Conservation (phyloP, 2,113 vertebrate species). For the Hippoglossus stenolepis region DNA sequence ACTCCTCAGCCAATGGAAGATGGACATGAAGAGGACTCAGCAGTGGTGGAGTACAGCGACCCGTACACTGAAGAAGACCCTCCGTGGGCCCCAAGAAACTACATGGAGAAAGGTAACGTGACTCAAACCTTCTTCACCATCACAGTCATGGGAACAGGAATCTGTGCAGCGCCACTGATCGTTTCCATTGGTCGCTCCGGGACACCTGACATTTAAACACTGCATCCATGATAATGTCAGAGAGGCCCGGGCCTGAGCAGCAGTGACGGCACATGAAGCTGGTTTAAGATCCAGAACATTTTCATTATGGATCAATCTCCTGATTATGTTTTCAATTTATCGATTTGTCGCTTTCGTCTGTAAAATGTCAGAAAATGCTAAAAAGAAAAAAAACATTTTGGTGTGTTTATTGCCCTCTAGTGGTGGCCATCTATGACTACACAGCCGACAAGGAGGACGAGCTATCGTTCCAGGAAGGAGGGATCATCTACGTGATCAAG, state of each 20-base stretch:
- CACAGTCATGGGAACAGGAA: no score
- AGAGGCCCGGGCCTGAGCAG: no score
- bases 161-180: no score
- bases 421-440: slow-evolving; percentile 98
- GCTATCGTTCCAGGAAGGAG: slow-evolving; percentile 95
- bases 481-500: slow-evolving; percentile 97
- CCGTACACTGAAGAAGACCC: slow-evolving; percentile 97
- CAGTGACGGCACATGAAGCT: no score
- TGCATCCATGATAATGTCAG: no score
- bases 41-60: slow-evolving; percentile 94
- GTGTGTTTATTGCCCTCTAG: slow-evolving; percentile 73
- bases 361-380: not conserved
- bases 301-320: no score
- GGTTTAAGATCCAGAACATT: no score
- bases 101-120: slow-evolving; percentile 90
- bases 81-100: slow-evolving; percentile 92
- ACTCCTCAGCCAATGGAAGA: slow-evolving; percentile 86
- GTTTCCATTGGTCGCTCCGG: no score
- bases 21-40: slow-evolving; percentile 89
- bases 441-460: slow-evolving; percentile 95
- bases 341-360: not conserved
- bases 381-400: no score
- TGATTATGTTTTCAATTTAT: no score
- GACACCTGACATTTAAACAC: no score
- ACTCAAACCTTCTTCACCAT: no score